phyloP scores from a whole-genome alignment of 1,140 invertebrate species.

The Eupristina koningsbergeri region DNA sequence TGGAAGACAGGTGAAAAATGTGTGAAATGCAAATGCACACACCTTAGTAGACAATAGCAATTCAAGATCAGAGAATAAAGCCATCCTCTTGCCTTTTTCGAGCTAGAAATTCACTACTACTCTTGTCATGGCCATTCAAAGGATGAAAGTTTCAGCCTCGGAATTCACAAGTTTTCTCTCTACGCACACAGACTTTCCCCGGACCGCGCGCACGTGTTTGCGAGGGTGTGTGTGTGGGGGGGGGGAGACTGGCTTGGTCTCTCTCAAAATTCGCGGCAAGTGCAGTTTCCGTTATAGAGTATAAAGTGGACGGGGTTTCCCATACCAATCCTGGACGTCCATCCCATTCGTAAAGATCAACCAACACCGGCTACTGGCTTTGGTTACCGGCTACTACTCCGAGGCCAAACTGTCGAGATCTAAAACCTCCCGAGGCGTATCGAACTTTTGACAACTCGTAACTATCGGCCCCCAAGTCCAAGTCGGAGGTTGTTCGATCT shows the following conservation, averaged over 20 bases:
- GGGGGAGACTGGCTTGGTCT: too few relatives aligned
- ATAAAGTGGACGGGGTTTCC: conserved; percentile 44
- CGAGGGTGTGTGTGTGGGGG: too few relatives aligned
- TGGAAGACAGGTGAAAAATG: not conserved
- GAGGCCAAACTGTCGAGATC: conserved; percentile 4
- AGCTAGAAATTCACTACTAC: not conserved
- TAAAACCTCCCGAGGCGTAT: conserved; percentile 54
- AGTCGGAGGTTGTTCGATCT: conserved; percentile 10
- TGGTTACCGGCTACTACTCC: too few relatives aligned
- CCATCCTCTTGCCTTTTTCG: not conserved
- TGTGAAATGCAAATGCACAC: conserved; percentile 14
- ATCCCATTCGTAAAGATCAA: conserved; percentile 32
- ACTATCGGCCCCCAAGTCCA: conserved; percentile 54
- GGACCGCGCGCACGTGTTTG: too few relatives aligned
- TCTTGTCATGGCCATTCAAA: not conserved
- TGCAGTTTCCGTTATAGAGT: conserved; percentile 27
- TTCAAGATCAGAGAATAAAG: not conserved
- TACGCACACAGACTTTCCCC: too few relatives aligned
- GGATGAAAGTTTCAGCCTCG: conserved; percentile 33
- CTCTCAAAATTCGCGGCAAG: conserved; percentile 50
- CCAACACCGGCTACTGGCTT: not conserved
- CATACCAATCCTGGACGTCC: conserved; percentile 47
- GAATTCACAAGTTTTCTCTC: conserved; percentile 57
- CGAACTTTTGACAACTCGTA: conserved; percentile 62
- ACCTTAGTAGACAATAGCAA: not conserved